A percentile compares a stretch with the other conserved stretches of the same genome.
phyloP scores from a whole-genome alignment of 2,113 vertebrate genomes.

The Bettongia penicillata region DNA sequence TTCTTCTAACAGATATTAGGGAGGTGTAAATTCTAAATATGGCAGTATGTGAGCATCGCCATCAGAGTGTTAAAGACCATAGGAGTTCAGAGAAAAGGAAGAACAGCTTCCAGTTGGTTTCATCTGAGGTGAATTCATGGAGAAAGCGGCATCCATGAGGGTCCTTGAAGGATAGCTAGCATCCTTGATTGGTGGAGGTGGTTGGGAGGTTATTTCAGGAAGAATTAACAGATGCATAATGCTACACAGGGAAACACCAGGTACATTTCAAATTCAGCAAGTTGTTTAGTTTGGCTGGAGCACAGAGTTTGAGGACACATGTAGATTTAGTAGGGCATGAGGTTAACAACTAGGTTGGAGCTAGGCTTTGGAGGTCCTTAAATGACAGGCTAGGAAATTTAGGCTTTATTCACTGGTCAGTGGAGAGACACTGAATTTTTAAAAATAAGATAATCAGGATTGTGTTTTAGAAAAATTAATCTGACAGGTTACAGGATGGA shows the following conservation, averaged over 20 bases:
- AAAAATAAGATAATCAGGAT: not conserved
- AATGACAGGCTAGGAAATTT: not conserved
- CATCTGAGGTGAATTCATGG: not conserved
- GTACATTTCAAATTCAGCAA: not conserved
- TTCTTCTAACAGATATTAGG: not conserved
- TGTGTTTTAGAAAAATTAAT: not conserved
- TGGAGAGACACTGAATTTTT: not conserved
- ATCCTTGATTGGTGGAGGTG: not conserved
- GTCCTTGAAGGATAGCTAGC: not conserved
- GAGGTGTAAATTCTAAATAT: not conserved
- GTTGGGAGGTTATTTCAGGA: not conserved
- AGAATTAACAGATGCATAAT: not conserved
- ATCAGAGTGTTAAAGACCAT: not conserved
- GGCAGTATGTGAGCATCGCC: not conserved
- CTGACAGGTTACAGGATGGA: not conserved
- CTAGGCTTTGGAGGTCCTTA: not conserved
- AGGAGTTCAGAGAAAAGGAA: not conserved
- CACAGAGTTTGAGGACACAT: not conserved
- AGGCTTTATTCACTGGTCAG: not conserved
- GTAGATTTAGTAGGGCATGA: not conserved
- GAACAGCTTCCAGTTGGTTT: not conserved
- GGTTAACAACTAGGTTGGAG: not conserved
- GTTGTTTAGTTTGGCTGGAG: not conserved
- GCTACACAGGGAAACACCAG: not conserved
- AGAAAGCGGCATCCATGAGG: not conserved